Base-by-base conservation (phyloP, 1,140 invertebrate genomes). In the Chelonus insularis region DNA sequence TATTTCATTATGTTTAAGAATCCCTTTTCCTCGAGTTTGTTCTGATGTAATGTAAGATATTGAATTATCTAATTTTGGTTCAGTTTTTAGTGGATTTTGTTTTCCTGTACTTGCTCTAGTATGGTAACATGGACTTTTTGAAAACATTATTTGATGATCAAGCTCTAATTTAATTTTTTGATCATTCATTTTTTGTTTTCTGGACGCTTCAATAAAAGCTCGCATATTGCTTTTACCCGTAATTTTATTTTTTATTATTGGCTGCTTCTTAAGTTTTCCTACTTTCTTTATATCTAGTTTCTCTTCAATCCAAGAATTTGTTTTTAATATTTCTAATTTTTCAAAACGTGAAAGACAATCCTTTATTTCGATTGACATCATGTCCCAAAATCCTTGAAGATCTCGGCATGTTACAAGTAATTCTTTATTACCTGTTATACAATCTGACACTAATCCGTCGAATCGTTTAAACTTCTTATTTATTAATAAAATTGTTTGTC, bases 381-480 rank as follows among this genome's bases (percentile, higher is more conserved):
- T 88, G 39, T 90, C 89, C 90, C 90, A 91, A 77, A 91, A 92
- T 2, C 89, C 90, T 74, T 90, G 86, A 0, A 91, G 76, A 78
- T 91, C 90, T 41, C 81, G 77, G 36, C 84, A 84, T 0, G 82
- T 84, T 1, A 90, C 86, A 18, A 84, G 74, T 59, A 85, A 85
- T 68, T 87, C 83, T 16, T 85, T 87, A 4, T 77, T 77, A 11
- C 81, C 79, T 47, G 77, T 78, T 68, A 88, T 86, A 67, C 88
- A 91, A 48, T 86, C 82, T 34, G 84, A 75, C 14, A 91, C 87
- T 1, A 92, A 74, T 1, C 80, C 72, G 14, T 74, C 66, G 63
- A 91, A 91, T 70, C 90, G 85, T 68, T 86, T 78, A 63, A 91
- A 86, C 65, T 91, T 88, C 63, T 89, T 88, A 4, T 70, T 78